Evolutionary conservation across 2,888 invertebrate species (phyloP).

Genomic region (Andrena bicolor): DNA sequence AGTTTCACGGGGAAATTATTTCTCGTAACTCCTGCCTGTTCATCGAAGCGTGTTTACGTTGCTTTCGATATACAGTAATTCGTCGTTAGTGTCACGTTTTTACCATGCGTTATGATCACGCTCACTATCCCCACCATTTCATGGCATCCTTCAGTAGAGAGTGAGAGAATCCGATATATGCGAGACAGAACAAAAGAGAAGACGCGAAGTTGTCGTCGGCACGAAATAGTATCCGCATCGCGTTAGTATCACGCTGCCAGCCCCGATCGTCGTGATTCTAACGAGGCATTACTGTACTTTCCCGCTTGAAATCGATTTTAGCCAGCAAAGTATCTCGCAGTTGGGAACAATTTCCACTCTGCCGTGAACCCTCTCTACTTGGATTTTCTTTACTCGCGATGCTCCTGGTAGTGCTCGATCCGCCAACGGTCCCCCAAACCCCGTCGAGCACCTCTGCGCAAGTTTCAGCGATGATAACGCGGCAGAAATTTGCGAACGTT

Average conservation of each 20-base stretch:
- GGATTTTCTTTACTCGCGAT: conserved; percentile 10
- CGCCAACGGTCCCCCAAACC: not conserved
- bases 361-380: not conserved
- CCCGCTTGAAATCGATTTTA: conserved; percentile 7
- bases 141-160: no score
- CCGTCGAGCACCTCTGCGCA: not conserved
- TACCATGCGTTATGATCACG: no score
- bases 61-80: conserved; percentile 20
- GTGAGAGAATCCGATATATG: no score
- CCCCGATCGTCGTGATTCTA: no score
- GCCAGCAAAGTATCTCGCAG: not conserved
- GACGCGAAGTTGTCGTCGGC: no score
- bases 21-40: not conserved
- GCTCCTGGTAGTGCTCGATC: not conserved
- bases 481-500: conserved; percentile 38
- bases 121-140: no score
- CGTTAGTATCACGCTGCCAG: no score
- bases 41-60: not conserved
- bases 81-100: no score
- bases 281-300: no score
- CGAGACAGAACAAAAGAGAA: no score
- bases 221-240: no score
- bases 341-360: conserved; percentile 13
- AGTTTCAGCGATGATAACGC: conserved; percentile 14
- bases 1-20: not conserved